Evolutionary conservation across 2,113 vertebrate genomes (phyloP), one percentile per base, ranked within the genome.

Genomic region (Gnathonemus echidnorhynchus): DNA sequence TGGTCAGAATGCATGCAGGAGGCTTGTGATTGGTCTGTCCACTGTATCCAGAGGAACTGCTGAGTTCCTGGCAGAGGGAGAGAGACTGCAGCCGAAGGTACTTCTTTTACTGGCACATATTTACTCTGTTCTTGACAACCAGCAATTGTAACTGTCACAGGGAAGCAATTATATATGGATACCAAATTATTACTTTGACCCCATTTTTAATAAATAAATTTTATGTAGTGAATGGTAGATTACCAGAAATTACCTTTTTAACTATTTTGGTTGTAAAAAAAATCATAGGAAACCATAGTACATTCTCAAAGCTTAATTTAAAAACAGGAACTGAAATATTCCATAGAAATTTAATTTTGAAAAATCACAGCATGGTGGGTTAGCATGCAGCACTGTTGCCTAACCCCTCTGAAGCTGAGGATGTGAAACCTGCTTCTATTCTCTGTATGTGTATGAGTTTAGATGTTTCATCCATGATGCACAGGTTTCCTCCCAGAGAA

Each of bases 1-100:
- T 0, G 98, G 98, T 0, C 97, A 96, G 58, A 96, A 93, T 0
- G 97, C 96, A 27, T 98, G 97, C 96, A 94, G 96, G 90, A 95
- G 98, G 56, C 96, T 99, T 93, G 94, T 99, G 3, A 93, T 93
- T 45, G 97, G 97, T 0, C 90, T 98, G 91, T 97, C 98, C 0
- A 92, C 95, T 0, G 97, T 98, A 89, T 97, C 98, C 93, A 96
- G 96, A 95, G 98, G 98, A 88, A 95, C 91, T 0, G 96, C 97
- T 0, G 98, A 99, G 93, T 98, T 99, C 91, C 94, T 99, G 94
- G 86, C 11, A 0, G 97, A 98, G 2, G 97, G 97, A 0, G 97
- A 99, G 93, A 94, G 98, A 92, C 95, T 98, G 90, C 98, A 99
- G 90, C 97, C 97, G 45, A 98, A 99, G 97, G 98, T 99, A 95